Evolutionary conservation across 2,797 vertebrate genomes (phyloP), one percentile per base, ranked within the genome.

Genomic region (Poecilia wingei): DNA sequence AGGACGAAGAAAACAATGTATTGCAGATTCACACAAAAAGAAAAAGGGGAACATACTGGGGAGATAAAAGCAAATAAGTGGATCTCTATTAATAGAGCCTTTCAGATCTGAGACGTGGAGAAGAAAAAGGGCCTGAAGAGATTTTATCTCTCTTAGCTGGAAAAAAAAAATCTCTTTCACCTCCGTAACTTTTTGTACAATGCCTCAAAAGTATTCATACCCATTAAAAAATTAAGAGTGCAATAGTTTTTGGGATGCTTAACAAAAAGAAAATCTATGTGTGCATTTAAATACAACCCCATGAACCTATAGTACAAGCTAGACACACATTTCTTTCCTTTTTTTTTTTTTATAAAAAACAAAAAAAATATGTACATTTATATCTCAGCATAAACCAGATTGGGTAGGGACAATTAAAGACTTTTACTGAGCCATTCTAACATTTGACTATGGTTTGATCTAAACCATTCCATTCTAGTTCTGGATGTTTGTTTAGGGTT

Each of bases 81-180:
- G 78, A 78, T 74, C 75, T 88, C 94, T 95, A 95, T 91, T 92
- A 92, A 94, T 94, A 95, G 93, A 89, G 71, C 77, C 89, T 93
- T 90, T 93, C 87, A 91, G 77, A 86, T 81, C 70, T 74, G 78
- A 88, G 84, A 70, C 76, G 85, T 76, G 83, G 82, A 78, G 77
- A 74, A 86, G 88, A 77, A 85, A 88, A 84, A 90, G 83, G 85
- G 61, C 18, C 72, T 74, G 13, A 68, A 72, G 71, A 45, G 66
- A 84, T 75, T 86, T 18, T 14, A 49, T 61, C 43, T 73, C 71
- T 86, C 79, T 78, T 39, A 59, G 71, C 72, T 61, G 71, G 53
- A 49, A 3, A 22, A 51, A 51, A 51, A 43, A 43, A 73, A 57
- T 28, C 12, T 59, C 55, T 59, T 59, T 59, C 10, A 14, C 55